phyloP scores from a whole-genome alignment of 2,797 vertebrate genomes.

The Gymnodraco acuticeps region DNA sequence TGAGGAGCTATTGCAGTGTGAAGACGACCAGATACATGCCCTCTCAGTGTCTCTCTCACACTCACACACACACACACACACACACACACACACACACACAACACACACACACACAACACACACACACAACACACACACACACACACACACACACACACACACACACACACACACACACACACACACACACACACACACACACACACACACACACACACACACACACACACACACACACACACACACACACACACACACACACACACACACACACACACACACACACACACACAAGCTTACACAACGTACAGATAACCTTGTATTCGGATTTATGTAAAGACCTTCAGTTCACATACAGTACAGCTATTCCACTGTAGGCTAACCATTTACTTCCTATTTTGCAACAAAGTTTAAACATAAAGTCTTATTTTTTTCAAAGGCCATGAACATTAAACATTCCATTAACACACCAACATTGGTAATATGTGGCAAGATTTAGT shows the following conservation, averaged over 20 bases:
- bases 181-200: too few species aligned
- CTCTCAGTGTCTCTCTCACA: too few species aligned
- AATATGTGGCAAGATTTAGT: neutral
- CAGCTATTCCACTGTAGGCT: too few species aligned
- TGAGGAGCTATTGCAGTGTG: slow-evolving; percentile 64
- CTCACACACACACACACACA: too few species aligned
- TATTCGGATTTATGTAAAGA: neutral
- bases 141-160: too few species aligned
- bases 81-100: neutral
- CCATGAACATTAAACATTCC: neutral
- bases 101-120: too few species aligned
- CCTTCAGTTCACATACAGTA: too few species aligned
- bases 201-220: neutral
- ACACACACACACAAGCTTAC: neutral
- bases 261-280: too few species aligned
- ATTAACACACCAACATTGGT: neutral
- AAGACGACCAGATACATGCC: slow-evolving; percentile 50
- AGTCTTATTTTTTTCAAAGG: slow-evolving; percentile 6
- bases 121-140: neutral
- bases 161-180: neutral
- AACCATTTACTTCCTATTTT: neutral
- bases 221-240: too few species aligned
- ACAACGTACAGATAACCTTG: slow-evolving; percentile 21
- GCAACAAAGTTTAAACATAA: neutral
- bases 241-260: too few species aligned